phyloP scores from a whole-genome alignment of 2,888 invertebrate species.

The Stenoptilia bipunctidactyla region DNA sequence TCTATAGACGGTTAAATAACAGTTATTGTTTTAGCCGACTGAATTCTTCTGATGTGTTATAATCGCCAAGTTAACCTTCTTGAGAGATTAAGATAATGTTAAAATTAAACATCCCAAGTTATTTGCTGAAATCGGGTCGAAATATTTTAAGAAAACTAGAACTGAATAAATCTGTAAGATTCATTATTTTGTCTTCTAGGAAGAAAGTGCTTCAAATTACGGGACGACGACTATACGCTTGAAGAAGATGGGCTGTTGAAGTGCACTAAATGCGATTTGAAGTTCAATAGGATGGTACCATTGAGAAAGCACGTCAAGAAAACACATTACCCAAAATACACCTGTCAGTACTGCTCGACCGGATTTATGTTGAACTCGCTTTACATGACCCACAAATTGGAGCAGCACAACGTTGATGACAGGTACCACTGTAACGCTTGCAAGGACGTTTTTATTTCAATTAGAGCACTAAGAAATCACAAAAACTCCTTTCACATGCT shows the following conservation, averaged over 20 bases:
- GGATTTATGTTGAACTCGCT: conserved; percentile 36
- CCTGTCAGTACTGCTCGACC: conserved; percentile 30
- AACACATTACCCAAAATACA: conserved; percentile 34
- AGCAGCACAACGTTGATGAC: conserved; percentile 40
- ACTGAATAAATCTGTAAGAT: no score
- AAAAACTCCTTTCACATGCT: conserved; percentile 49
- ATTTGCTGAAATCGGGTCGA: no score
- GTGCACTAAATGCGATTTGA: conserved; percentile 34
- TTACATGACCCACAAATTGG: conserved; percentile 35
- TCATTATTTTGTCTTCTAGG: conserved; percentile 2
- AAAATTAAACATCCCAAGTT: no score
- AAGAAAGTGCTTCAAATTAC: conserved; percentile 31
- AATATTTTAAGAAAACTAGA: no score
- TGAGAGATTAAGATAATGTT: no score
- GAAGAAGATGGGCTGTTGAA: conserved; percentile 23
- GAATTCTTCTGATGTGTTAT: no score
- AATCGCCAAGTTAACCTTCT: no score
- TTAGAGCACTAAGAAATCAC: conserved; percentile 35
- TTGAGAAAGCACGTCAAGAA: conserved; percentile 35
- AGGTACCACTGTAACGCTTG: conserved; percentile 48
- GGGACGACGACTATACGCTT: conserved; percentile 29
- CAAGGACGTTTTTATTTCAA: conserved; percentile 36
- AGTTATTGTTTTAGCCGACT: no score
- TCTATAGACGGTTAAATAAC: no score
- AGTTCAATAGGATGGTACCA: conserved; percentile 29